Evolutionary conservation across 2,888 invertebrate genomes (phyloP), one percentile per base, ranked within the genome.

Genomic region (Toxonevra muliebris): DNA sequence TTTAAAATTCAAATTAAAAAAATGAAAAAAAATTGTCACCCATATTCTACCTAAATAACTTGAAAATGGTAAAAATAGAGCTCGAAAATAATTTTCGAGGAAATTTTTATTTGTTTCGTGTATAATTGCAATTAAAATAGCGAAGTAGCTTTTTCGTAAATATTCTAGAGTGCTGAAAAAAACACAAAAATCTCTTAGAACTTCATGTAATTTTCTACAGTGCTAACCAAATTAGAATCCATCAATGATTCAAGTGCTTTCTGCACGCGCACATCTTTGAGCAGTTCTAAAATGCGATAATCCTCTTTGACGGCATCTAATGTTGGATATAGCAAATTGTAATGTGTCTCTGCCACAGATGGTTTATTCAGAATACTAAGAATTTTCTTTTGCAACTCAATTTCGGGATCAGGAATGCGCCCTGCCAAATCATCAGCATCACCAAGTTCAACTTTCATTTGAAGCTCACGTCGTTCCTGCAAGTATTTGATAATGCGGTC

Each of bases 191-290:
- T 20, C 15, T 30, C 50, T 71, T 75, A 80, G 75, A 79, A 76
- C 65, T 77, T 79, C 77, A 75, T 76, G 58, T 76, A 75, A 58
- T 75, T 75, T 69, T 78, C 79, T 13, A 85, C 73, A 10, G 76
- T 79, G 1, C 79, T 69, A 4, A 79, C 71, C 2, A 85, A 69
- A 61, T 75, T 80, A 0, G 82, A 88, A 69, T 86, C 87, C 74
- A 88, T 82, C 71, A 90, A 86, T 68, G 91, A 92, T 79, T 94
- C 92, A 62, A 94, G 85, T 1, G 94, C 93, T 84, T 91, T 92
- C 84, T 93, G 91, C 12, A 94, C 91, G 1, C 91, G 90, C 0
- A 92, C 90, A 82, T 94, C 93, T 70, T 90, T 91, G 19, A 94
- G 85, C n/a, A 94, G 82, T 13, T 88, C 87, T 82, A 88, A 78